Evolutionary conservation across 2,888 invertebrate genomes (phyloP), one percentile per base, ranked within the genome.

Genomic region (Nomada ruficornis): DNA sequence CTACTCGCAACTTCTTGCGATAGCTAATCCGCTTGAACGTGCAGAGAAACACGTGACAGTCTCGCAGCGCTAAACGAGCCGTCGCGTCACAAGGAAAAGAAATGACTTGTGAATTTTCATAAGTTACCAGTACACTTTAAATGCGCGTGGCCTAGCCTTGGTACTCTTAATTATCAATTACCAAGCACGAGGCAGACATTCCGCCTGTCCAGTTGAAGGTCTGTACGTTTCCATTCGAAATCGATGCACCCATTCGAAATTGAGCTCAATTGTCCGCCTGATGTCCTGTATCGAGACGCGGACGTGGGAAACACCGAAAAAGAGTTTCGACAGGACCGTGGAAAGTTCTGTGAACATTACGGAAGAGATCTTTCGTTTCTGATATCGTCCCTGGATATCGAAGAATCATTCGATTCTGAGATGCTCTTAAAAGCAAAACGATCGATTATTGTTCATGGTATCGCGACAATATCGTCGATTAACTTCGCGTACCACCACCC

Each of bases 151-250:
- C n/a, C n/a, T 7, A 26, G 52, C 52, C 42, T 71, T 54, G 23
- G 7, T 23, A 18, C 18, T 36, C 4, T 71, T 63, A 63, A 71
- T 72, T 72, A 72, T 72, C 71, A 44, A 63, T 72, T 63, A 72
- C 18, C 15, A 57, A 50, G 29, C 50, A 15, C 20, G 59, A 50
- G 59, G 15, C 69, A 20, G 29, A 5, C 20, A 20, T 29, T 29
- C 15, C 13, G 18, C 42, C 60, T 23, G 15, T 54, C 60, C 36
- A 13, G 55, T 9, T 15, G n/a, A 69, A 11, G 29, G 29, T 36
- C 7, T 29, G 20, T 13, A 29, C 20, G 11, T 55, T 64, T 65
- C 57, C 44, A 23, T 57, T 55, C 13, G 20, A 62, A 52, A 63
- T 54, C 23, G 71, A 62, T 62, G 50, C 7, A 7, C 13, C 52